These are phyloP conservation scores for Oryctes rhinoceros DNA, from an alignment of 1,140 invertebrate genomes.

Conservation along the genomic window DNA sequence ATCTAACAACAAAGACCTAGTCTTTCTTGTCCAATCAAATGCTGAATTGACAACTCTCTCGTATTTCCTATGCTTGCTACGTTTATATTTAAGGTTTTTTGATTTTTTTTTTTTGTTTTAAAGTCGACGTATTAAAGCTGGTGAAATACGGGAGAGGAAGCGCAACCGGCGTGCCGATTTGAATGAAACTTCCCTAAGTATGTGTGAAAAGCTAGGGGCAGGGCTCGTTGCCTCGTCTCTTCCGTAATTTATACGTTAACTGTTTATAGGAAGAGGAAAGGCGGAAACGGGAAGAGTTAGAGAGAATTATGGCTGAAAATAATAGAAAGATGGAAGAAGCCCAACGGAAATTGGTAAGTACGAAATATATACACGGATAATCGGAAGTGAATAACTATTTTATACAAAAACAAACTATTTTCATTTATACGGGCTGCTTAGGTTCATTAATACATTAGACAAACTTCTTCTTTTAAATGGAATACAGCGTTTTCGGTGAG, in stretches of 20 bases:
- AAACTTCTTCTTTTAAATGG: neutral
- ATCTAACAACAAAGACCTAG: too few species aligned
- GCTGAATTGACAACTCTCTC: too few species aligned
- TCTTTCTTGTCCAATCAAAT: too few species aligned
- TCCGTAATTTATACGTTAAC: slow-evolving; percentile 50
- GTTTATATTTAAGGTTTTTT: too few species aligned
- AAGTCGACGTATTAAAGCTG: too few species aligned
- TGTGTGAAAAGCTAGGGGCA: slow-evolving; percentile 49
- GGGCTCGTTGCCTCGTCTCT: slow-evolving; percentile 43
- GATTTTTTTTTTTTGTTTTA: too few species aligned
- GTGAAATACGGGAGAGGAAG: neutral
- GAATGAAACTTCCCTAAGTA: neutral
- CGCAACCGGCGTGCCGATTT: neutral
- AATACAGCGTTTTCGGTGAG: too few species aligned
- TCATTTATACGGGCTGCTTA: too few species aligned
- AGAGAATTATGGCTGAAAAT: slow-evolving; percentile 97
- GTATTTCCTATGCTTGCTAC: too few species aligned
- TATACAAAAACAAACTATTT: too few species aligned
- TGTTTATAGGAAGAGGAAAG: slow-evolving; percentile 92
- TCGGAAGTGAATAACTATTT: too few species aligned
- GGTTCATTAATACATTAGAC: neutral
- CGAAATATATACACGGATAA: too few species aligned
- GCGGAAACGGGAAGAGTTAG: slow-evolving; percentile 92
- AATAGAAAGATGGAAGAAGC: slow-evolving; percentile 97
- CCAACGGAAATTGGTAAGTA: slow-evolving; percentile 89